Percentiles rank a stretch among this genome's conserved stretches.
phyloP scores from a whole-genome alignment of 2,113 vertebrate species.

The Notothenia rossii region DNA sequence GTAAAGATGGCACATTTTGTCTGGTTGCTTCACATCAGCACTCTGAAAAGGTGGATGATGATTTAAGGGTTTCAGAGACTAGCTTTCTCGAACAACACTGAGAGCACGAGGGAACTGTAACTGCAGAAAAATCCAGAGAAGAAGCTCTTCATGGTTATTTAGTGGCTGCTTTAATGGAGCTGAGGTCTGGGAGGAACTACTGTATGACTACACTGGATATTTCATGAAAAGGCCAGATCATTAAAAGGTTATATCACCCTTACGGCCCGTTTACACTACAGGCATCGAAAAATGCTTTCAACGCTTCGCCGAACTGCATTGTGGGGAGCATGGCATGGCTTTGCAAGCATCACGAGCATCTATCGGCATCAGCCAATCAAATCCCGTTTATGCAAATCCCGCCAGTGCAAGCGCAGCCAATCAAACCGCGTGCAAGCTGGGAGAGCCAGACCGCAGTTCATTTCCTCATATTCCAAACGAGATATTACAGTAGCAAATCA shows the following conservation, averaged over 20 bases:
- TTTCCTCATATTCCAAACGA: too few relatives aligned
- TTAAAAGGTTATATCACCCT: not conserved
- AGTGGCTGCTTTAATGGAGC: slow-evolving; percentile 14
- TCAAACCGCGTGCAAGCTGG: too few relatives aligned
- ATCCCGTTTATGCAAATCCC: too few relatives aligned
- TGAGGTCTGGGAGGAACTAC: slow-evolving; percentile 10
- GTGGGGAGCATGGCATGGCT: too few relatives aligned
- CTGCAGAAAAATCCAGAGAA: not conserved
- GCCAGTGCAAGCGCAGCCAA: too few relatives aligned
- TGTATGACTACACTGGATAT: not conserved
- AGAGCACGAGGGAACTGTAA: not conserved
- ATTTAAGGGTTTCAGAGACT: not conserved
- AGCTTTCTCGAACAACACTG: not conserved
- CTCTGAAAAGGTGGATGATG: slow-evolving; percentile 3
- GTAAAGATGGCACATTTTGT: slow-evolving; percentile 12
- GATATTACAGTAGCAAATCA: too few relatives aligned
- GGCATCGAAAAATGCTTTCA: too few relatives aligned
- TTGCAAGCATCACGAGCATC: too few relatives aligned
- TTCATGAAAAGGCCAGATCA: slow-evolving; percentile 5
- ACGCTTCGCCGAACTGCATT: too few relatives aligned
- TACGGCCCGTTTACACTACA: too few relatives aligned
- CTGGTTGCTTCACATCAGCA: not conserved
- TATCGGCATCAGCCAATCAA: too few relatives aligned
- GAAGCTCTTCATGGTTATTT: slow-evolving; percentile 24
- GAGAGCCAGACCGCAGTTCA: too few relatives aligned